These are phyloP conservation scores for Sisor rabdophorus DNA, from an alignment of 2,113 vertebrate genomes.

Conservation along the genomic window DNA sequence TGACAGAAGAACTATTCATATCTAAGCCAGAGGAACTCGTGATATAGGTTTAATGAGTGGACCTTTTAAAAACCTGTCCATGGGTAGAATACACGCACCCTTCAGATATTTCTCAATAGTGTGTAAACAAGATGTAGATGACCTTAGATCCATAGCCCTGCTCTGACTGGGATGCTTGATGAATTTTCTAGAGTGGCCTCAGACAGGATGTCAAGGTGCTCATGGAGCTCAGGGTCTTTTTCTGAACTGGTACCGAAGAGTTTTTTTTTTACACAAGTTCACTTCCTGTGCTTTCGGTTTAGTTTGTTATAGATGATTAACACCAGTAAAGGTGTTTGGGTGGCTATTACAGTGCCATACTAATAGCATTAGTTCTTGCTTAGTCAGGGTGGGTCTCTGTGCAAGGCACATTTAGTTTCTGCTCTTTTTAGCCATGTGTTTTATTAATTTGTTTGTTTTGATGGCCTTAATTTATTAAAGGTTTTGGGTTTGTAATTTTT, in stretches of 20 bases:
- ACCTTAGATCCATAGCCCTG: not conserved
- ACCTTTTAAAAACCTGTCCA: not conserved
- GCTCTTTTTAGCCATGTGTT: slow-evolving; percentile 6
- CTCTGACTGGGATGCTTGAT: slow-evolving; percentile 8
- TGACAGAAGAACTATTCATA: not conserved
- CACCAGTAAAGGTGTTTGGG: not conserved
- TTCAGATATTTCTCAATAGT: not conserved
- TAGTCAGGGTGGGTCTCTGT: not conserved
- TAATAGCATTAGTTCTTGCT: slow-evolving; percentile 10
- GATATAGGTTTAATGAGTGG: slow-evolving; percentile 4
- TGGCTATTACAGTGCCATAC: slow-evolving; percentile 28
- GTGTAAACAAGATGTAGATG: not conserved
- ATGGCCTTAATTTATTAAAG: slow-evolving; percentile 23
- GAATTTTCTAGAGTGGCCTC: not conserved
- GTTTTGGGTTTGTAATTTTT: not conserved
- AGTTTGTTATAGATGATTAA: not conserved
- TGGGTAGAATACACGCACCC: not conserved
- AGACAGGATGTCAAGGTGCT: slow-evolving; percentile 8
- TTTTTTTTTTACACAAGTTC: not conserved
- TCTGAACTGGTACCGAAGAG: not conserved
- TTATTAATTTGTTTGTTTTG: slow-evolving; percentile 16
- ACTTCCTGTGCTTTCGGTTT: slow-evolving; percentile 12
- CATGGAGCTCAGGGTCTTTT: slow-evolving; percentile 1
- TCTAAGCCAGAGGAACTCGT: slow-evolving; percentile 29
- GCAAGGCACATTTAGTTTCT: not conserved